A percentile compares a stretch with the other conserved stretches of the same genome.
phyloP scores from a whole-genome alignment of 2,797 vertebrate genomes.

The Acrocephalus scirpaceus region DNA sequence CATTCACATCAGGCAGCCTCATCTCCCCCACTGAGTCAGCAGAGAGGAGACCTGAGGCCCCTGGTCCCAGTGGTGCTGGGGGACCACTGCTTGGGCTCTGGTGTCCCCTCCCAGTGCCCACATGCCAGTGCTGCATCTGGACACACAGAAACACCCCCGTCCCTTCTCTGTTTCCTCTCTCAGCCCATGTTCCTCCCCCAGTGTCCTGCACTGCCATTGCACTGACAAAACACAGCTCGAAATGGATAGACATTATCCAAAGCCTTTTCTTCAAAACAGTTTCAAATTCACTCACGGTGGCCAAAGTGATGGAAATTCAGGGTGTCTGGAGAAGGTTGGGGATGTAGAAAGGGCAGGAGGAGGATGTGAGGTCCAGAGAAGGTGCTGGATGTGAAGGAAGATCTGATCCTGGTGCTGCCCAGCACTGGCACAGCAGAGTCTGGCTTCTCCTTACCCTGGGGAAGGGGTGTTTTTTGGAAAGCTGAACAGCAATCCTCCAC shows the following conservation, averaged over 20 bases:
- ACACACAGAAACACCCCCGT: background rate
- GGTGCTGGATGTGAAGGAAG: background rate
- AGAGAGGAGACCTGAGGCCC: background rate
- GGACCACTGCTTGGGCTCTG: background rate
- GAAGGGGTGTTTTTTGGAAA: background rate
- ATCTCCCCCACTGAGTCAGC: background rate
- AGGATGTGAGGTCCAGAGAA: background rate
- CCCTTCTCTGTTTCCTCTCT: background rate
- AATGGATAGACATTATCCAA: background rate
- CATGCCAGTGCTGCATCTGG: background rate
- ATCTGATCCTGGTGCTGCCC: background rate
- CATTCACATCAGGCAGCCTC: background rate
- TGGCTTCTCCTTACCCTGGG: background rate
- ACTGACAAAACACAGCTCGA: background rate
- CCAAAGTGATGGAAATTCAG: background rate
- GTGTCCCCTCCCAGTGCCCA: background rate
- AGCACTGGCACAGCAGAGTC: background rate
- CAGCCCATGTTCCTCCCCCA: fast-evolving
- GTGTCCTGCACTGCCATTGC: background rate
- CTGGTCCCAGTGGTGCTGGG: background rate
- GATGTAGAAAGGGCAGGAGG: background rate
- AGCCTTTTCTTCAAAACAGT: background rate
- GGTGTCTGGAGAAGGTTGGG: background rate
- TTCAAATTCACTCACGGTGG: background rate
- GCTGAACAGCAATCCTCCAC: background rate